Base-by-base conservation (phyloP, 2,888 invertebrate species). In the Stenurella melanura region DNA sequence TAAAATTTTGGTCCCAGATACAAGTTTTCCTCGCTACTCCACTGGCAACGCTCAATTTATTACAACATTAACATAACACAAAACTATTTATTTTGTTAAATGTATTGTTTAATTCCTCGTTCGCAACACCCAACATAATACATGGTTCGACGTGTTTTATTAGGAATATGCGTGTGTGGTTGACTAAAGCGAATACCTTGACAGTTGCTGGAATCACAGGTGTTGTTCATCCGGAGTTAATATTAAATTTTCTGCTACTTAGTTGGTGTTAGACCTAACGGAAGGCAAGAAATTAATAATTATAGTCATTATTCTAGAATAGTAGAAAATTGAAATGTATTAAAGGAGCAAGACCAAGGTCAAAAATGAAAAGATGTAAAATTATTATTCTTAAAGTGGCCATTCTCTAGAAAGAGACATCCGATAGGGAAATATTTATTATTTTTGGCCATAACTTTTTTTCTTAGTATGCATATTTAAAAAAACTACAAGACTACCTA, bases 91-190 rank as follows among this genome's bases (percentile, higher is more conserved):
- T 50, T 50, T 50, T 50, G 50, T 12, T n/a, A n/a, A 50, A 50
- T 50, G n/a, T 50, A 50, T 50, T 50, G 50, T 50, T 50, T 50
- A 50, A n/a, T 50, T 50, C n/a, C n/a, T n/a, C 50, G 50, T 50
- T n/a, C 50, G 7, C n/a, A 50, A 50, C 50, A 50, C 50, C 50
- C 50, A 50, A 50, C 50, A n/a, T 50, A 50, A 50, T 50, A 50
- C 50, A 6, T 5, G n/a, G 50, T n/a, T 50, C 50, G n/a, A n/a
- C 3, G 42, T 19, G 64, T 50, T 38, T 64, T 64, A 42, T 19
- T 17, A 38, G 38, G 18, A 64, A 64, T 19, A 10, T 64, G 64
- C 64, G 64, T 64, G 64, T 19, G 64, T 42, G 64, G 64, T 17
- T 42, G 19, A 19, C 64, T 42, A 64, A 64, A 64, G 9, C 15